phyloP scores from a whole-genome alignment of 2,113 vertebrate genomes.

The Oryzias javanicus region DNA sequence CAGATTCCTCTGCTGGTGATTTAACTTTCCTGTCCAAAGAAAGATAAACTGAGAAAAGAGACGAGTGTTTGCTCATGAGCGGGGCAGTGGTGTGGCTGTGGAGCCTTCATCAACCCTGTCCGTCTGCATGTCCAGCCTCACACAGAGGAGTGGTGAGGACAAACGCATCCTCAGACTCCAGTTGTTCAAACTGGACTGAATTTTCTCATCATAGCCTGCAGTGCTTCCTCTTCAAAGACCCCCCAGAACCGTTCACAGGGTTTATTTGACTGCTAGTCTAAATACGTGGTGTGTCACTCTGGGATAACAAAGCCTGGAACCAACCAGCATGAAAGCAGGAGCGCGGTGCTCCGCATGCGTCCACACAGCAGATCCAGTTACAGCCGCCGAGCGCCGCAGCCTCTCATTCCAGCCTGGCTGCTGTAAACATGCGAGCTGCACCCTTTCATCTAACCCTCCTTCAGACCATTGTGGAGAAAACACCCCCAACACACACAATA shows the following conservation, averaged over 20 bases:
- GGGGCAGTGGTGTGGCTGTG: too few species aligned
- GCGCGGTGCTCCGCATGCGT: constrained; percentile 17
- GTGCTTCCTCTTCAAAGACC: constrained; percentile 35
- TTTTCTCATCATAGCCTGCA: constrained; percentile 21
- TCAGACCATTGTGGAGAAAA: constrained; percentile 58
- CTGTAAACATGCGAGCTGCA: constrained; percentile 52
- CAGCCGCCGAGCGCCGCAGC: constrained; percentile 51
- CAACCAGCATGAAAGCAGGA: constrained; percentile 28
- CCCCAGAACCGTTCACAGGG: constrained; percentile 31
- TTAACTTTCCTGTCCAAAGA: too few species aligned
- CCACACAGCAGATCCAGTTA: constrained; percentile 58
- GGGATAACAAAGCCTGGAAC: constrained; percentile 49
- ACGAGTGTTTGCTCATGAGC: too few species aligned
- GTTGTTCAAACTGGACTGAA: too few species aligned
- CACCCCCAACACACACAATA: constrained; percentile 25
- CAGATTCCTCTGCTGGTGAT: too few species aligned
- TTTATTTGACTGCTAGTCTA: constrained; percentile 61
- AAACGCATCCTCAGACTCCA: too few species aligned
- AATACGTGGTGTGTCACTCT: constrained; percentile 58
- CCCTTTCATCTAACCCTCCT: constrained; percentile 56
- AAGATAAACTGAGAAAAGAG: too few species aligned
- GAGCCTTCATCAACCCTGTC: too few species aligned
- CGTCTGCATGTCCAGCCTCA: too few species aligned
- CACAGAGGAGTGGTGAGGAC: too few species aligned
- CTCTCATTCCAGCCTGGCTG: constrained; percentile 49